Conservation (phyloP, 2,797 vertebrate species). For the Halcyon smyrnensis region DNA sequence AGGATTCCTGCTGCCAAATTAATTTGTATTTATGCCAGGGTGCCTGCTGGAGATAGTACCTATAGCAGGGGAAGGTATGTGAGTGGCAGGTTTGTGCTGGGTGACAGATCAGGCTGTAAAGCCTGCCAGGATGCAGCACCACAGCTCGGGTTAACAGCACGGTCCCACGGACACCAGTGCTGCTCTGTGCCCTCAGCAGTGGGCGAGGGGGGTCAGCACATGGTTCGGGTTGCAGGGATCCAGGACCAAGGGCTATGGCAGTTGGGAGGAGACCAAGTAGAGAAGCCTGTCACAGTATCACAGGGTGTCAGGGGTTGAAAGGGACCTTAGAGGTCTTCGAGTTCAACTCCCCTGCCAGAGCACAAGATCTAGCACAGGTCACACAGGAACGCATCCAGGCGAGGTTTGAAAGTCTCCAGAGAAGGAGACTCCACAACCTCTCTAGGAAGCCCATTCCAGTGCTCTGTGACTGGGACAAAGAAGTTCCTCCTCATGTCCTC, state of each 20-base stretch:
- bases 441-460: no score
- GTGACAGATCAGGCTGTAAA: background rate
- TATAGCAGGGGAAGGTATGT: background rate
- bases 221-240: background rate
- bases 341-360: no score
- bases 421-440: no score
- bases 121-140: background rate
- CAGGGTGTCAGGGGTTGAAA: no score
- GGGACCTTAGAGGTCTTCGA: no score
- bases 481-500: background rate
- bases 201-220: accelerated
- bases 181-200: background rate
- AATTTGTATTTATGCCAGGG: background rate
- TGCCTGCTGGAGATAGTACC: background rate
- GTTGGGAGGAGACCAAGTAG: accelerated
- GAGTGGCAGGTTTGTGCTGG: background rate
- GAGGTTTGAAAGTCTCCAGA: no score
- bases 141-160: background rate
- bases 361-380: no score
- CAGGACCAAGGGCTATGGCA: background rate
- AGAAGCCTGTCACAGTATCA: background rate
- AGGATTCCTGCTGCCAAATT: background rate
- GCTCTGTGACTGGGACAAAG: no score
- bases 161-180: background rate
- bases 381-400: no score